Base-by-base conservation (phyloP, 2,113 vertebrate species). In the Climacteris rufus region DNA sequence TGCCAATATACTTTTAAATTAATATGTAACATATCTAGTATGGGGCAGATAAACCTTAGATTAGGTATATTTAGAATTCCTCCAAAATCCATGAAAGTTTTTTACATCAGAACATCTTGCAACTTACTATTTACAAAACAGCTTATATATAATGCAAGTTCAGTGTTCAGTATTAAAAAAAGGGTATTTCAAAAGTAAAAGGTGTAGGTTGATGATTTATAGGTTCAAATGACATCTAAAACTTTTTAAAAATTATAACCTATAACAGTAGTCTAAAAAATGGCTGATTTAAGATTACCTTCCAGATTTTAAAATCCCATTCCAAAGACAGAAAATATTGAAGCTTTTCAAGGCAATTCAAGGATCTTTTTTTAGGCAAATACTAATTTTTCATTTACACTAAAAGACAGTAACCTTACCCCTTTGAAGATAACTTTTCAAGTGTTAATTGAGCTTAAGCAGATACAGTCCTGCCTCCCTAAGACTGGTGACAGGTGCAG, bases 381-480 rank as follows among this genome's bases (percentile, higher is more conserved):
- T 27, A 27, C 30, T 33, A 8, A 6, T 17, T 77, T 94, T 86
- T 63, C 74, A 85, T 80, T 93, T 74, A 57, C 24, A 79, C 44
- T 75, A 60, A 76, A 54, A 79, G 68, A 74, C 18, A 21, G 90
- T 56, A 94, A 89, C n/a, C 57, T 44, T 82, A 68, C 7, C 28
- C 82, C 72, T 90, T 53, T 92, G 90, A 93, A 95, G 90, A 93
- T 93, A 96, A 93, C 37, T 71, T 83, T 78, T 77, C 76, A 94
- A 90, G 92, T 64, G 94, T 90, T 90, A 93, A 95, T 81, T 94
- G 94, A 96, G 83, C 74, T 83, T 79, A 90, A 87, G 37, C 96
- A 96, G 96, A 96, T 27, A 70, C 68, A 81, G 56, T 53, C 35
- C 40, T 54, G 68, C 31, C 40, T 81, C 68, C 69, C 25, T 70